Percentiles rank a stretch among this genome's conserved stretches.
These are phyloP conservation scores for Isurus oxyrinchus DNA, from an alignment of 2,113 vertebrate species.

Conservation along the genomic window DNA sequence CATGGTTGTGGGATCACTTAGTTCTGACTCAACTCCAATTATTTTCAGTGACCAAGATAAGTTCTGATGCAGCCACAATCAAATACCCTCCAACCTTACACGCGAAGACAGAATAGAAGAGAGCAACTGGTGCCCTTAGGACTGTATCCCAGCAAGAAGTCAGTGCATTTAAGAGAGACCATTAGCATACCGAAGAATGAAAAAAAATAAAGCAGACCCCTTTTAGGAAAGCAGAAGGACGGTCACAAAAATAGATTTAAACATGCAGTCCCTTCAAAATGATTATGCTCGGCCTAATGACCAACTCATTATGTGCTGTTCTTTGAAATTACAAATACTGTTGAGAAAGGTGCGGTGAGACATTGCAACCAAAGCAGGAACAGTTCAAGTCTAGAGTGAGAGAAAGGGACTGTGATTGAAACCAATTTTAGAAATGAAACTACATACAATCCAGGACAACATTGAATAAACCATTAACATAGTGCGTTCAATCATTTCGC, in stretches of 20 bases:
- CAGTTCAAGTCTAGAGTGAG: background rate
- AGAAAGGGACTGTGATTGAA: background rate
- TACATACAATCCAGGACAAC: background rate
- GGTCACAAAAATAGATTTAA: background rate
- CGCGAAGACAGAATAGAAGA: too few species aligned
- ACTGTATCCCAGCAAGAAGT: background rate
- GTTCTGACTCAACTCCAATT: background rate
- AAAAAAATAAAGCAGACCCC: background rate
- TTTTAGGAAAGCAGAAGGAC: background rate
- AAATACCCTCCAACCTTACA: background rate
- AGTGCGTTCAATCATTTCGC: background rate
- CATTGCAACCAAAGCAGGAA: background rate
- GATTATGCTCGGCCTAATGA: background rate
- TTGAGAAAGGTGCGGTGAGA: background rate
- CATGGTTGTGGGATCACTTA: too few species aligned
- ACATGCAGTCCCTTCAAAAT: background rate
- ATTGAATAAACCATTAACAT: background rate
- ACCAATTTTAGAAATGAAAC: background rate
- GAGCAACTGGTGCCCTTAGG: background rate
- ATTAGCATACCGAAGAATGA: background rate
- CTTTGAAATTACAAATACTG: background rate
- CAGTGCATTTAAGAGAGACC: background rate
- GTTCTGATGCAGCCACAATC: background rate
- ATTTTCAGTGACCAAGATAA: background rate
- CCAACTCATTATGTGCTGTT: background rate